Evolutionary conservation across 2,888 invertebrate species (phyloP).

Genomic region (Buathra laborator): DNA sequence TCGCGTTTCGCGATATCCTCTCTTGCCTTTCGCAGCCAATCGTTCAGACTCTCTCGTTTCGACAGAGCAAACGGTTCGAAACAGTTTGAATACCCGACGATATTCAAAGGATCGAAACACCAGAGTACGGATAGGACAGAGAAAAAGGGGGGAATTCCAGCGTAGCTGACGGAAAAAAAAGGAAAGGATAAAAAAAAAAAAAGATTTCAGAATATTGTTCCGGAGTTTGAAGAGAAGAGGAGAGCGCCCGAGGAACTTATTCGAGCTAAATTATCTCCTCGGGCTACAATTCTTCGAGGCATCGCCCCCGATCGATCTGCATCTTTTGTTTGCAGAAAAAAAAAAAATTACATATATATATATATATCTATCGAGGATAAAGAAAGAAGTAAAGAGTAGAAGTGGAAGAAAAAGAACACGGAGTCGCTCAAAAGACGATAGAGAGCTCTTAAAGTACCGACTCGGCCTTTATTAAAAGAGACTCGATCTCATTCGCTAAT

Average conservation of each 20-base stretch:
- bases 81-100: slow-evolving; percentile 25
- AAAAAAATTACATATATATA: background rate
- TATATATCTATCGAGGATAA: background rate
- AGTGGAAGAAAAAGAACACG: slow-evolving; percentile 21
- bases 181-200: background rate
- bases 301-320: slow-evolving; percentile 39
- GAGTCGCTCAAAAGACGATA: slow-evolving; percentile 25
- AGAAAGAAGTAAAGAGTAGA: slow-evolving; percentile 15
- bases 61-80: slow-evolving; percentile 14
- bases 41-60: slow-evolving; percentile 17
- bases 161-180: slow-evolving; percentile 10
- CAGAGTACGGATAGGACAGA: background rate
- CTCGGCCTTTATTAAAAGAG: slow-evolving; percentile 23
- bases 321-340: slow-evolving; percentile 29
- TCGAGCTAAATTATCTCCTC: slow-evolving; percentile 52
- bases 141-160: background rate
- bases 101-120: slow-evolving; percentile 28
- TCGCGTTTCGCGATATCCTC: slow-evolving; percentile 8
- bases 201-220: slow-evolving; percentile 13
- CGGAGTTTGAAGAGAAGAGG: slow-evolving; percentile 34
- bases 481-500: background rate
- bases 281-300: slow-evolving; percentile 37
- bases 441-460: background rate
- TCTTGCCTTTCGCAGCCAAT: slow-evolving; percentile 20
- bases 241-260: slow-evolving; percentile 37